phyloP scores from a whole-genome alignment of 2,797 vertebrate species.

The Dipus sagitta region DNA sequence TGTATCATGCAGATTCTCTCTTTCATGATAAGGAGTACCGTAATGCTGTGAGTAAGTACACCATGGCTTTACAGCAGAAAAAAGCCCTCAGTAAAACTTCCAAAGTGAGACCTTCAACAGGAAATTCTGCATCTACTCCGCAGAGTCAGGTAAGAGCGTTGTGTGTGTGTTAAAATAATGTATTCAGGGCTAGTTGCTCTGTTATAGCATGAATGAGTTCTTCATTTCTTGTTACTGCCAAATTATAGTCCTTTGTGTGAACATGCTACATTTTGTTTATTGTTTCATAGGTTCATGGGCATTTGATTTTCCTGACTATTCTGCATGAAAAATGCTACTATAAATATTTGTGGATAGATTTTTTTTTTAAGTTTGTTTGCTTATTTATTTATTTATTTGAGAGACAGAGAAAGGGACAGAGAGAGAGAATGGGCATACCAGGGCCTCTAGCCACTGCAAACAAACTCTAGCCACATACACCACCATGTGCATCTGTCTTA shows the following conservation, averaged over 20 bases:
- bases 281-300: not conserved
- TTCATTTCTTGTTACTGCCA: conserved; percentile 3
- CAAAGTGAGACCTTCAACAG: conserved; percentile 97
- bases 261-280: conserved; percentile 12
- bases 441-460: no score
- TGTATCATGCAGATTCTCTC: conserved; percentile 97
- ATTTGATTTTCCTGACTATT: conserved; percentile 9
- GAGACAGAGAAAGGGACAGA: no score
- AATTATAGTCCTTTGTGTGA: not conserved
- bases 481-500: no score
- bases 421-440: no score
- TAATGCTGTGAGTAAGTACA: conserved; percentile 98
- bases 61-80: conserved; percentile 98
- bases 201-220: not conserved
- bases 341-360: not conserved
- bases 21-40: conserved; percentile 99
- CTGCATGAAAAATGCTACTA: not conserved
- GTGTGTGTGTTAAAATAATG: not conserved
- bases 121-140: conserved; percentile 92
- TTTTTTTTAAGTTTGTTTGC: conserved; percentile 17
- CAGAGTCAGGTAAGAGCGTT: conserved; percentile 85
- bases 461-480: no score
- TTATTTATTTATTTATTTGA: not conserved
- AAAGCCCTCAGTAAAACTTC: conserved; percentile 98
- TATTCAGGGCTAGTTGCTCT: not conserved